Evolutionary conservation across 2,797 vertebrate species (phyloP), one percentile per base, ranked within the genome.

Genomic region (Sebastes glaucus): DNA sequence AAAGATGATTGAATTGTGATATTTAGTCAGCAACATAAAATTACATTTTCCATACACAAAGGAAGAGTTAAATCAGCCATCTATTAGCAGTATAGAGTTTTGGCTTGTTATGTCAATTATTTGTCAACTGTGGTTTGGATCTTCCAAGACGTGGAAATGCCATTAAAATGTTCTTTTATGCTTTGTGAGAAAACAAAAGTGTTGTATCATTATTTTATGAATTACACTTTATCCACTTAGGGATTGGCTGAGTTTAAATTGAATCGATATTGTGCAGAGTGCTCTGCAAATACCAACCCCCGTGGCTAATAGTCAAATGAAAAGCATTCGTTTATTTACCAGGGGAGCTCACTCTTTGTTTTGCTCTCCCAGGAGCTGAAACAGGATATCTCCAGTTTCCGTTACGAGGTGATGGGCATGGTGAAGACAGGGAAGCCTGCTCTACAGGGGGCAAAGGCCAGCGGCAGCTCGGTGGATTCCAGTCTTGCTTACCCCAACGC

Each of bases 371-470:
- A 99, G 99, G 99, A 99, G 87, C 94, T 99, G 85, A 99, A 99
- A 82, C 99, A 99, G 89, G 99, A 99, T 79, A 99, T 99, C 93
- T 99, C 98, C 75, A 99, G 99, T 83, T 99, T 99, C 88, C 98
- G 98, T 63, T 99, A 99, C 59, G 99, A 99, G 91, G 98, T 99
- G 25, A 95, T 99, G 93, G 99, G 98, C 67, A 96, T 99, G 92
- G 93, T 99, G 87, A 97, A 97, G 93, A 96, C 96, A 22, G 96
- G 95, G 69, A 98, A 97, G 73, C 88, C 96, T 8, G 78, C 93
- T 16, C 91, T 96, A 3, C 96, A 94, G 10, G 82, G 84, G 7
- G 79, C 94, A 2, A 97, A 95, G 66, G 85, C 92, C 42, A 87
- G 96, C 4, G 64, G 78, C 38, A 90, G 87, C 75, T 77, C 92